phyloP scores from a whole-genome alignment of 2,888 invertebrate species.

The Protula sp. region DNA sequence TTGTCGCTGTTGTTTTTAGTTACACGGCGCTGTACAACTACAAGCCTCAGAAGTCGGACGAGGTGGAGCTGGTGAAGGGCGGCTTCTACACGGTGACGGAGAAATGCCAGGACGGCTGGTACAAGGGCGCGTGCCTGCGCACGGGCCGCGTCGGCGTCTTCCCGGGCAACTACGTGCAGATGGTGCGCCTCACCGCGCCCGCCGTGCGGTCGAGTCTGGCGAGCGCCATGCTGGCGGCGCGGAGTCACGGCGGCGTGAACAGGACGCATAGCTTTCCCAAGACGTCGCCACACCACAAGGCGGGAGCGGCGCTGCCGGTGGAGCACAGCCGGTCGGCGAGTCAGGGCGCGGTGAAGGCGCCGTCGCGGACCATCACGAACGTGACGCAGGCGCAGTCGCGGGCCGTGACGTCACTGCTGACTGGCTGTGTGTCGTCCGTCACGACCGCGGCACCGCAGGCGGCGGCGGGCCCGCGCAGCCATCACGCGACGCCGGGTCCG shows the following conservation, averaged over 20 bases:
- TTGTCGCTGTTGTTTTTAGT: too few relatives aligned
- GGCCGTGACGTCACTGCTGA: too few relatives aligned
- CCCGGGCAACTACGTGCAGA: conserved; percentile 89
- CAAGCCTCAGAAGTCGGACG: conserved; percentile 92
- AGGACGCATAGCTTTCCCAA: conserved; percentile 7
- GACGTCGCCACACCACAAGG: conserved; percentile 13
- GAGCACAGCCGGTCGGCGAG: neutral
- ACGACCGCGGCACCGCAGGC: neutral
- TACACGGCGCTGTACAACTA: conserved; percentile 95
- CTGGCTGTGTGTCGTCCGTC: neutral
- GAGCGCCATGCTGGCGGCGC: neutral
- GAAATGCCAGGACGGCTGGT: conserved; percentile 99
- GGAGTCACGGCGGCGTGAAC: neutral
- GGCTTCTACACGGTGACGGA: conserved; percentile 88
- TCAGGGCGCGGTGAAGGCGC: conserved; percentile 2
- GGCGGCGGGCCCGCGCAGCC: too few relatives aligned
- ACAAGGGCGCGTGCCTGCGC: conserved; percentile 83
- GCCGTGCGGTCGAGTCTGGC: conserved; percentile 27
- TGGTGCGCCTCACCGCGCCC: conserved; percentile 11
- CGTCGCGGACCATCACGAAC: conserved; percentile 18
- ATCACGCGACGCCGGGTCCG: neutral
- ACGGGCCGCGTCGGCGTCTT: conserved; percentile 80
- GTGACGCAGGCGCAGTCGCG: conserved; percentile 16
- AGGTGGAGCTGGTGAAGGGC: conserved; percentile 85
- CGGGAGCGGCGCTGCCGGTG: neutral